A percentile compares a stretch with the other conserved stretches of the same genome.
phyloP scores from a whole-genome alignment of 1,140 invertebrate genomes.

The Periplaneta americana region DNA sequence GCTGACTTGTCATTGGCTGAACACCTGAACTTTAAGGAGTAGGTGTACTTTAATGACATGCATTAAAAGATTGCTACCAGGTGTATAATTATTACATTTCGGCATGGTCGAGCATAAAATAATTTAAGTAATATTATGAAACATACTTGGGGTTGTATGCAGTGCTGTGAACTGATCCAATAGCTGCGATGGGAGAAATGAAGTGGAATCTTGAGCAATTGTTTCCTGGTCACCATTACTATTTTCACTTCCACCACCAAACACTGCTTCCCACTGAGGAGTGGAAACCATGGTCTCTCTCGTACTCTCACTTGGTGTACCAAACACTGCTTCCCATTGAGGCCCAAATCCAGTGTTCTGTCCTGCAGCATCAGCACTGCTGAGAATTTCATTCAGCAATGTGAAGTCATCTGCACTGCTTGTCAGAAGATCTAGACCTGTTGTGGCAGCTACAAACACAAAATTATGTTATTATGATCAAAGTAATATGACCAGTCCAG shows the following conservation, averaged over 20 bases:
- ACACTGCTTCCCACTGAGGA: constrained; percentile 30
- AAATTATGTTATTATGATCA: not conserved
- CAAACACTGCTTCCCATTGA: constrained; percentile 32
- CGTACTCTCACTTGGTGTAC: constrained; percentile 10
- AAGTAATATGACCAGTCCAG: no score
- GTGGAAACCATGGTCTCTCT: constrained; percentile 22
- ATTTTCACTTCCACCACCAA: constrained; percentile 19
- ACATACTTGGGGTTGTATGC: not conserved
- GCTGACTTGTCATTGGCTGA: no score
- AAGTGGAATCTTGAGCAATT: not conserved
- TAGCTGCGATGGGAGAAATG: constrained; percentile 10
- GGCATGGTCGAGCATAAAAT: no score
- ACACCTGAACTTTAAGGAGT: no score
- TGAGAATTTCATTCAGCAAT: constrained; percentile 37
- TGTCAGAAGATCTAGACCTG: constrained; percentile 26
- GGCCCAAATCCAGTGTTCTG: constrained; percentile 23
- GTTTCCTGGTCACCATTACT: not conserved
- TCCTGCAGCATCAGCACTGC: not conserved
- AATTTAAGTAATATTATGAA: no score
- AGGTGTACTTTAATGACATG: no score
- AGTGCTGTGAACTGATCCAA: constrained; percentile 10
- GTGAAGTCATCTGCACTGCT: constrained; percentile 34
- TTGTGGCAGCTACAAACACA: not conserved
- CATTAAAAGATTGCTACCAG: no score
- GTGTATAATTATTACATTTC: no score